Evolutionary conservation across 2,888 invertebrate species (phyloP).

Genomic region (Drosophila greeni): DNA sequence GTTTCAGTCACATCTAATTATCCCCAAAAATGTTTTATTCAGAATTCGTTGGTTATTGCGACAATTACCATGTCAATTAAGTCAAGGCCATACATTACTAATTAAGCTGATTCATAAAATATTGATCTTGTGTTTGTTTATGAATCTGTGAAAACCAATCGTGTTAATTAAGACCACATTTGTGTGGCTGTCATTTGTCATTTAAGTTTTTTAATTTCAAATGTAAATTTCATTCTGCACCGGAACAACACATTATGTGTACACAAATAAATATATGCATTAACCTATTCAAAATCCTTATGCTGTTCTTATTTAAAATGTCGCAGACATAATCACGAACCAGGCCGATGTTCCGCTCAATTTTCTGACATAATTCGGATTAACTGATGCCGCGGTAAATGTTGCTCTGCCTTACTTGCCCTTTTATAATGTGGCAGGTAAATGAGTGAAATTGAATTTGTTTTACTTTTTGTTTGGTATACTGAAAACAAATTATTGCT

Average conservation of each 20-base stretch:
- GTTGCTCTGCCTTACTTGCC: not conserved
- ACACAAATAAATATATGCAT: constrained; percentile 45
- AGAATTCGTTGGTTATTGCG: constrained; percentile 8
- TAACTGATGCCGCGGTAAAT: not conserved
- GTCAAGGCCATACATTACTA: constrained; percentile 23
- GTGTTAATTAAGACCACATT: constrained; percentile 25
- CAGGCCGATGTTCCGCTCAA: not conserved
- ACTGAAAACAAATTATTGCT: not conserved
- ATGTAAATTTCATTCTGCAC: constrained; percentile 4
- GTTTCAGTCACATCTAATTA: constrained; percentile 4
- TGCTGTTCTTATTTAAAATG: constrained; percentile 9
- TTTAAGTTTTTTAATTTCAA: constrained; percentile 14
- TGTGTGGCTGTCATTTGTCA: constrained; percentile 17
- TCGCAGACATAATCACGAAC: not conserved
- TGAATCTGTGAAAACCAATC: constrained; percentile 7
- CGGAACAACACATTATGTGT: constrained; percentile 12
- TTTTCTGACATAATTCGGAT: constrained; percentile 1
- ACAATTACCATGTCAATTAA: constrained; percentile 57
- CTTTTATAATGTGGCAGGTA: not conserved
- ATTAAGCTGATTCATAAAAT: constrained; percentile 7
- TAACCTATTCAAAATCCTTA: constrained; percentile 25
- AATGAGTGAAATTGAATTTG: not conserved
- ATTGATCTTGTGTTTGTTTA: constrained; percentile 10
- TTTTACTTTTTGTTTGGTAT: not conserved
- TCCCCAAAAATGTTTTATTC: not conserved